Percentiles rank a stretch among this genome's conserved stretches.
Evolutionary conservation across 2,113 vertebrate species (phyloP).

Genomic region (Trogon surrucura): DNA sequence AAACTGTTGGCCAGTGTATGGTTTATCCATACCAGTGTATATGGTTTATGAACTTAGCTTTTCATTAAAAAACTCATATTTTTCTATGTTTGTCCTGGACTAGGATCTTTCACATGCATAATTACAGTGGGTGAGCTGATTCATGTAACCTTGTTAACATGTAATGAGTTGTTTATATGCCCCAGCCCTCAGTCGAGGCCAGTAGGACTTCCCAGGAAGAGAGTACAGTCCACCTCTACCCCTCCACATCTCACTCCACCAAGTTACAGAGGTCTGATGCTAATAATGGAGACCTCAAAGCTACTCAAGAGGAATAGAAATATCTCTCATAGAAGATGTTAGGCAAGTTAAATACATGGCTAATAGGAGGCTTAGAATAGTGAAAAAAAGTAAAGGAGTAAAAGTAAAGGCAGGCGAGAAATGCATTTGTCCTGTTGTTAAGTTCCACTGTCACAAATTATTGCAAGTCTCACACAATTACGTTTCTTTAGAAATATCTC

Average conservation of each 20-base stretch:
- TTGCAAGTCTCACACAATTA: neutral
- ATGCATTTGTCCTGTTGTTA: accelerated
- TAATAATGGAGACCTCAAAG: neutral
- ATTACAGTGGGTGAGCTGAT: neutral
- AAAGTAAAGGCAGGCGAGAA: neutral
- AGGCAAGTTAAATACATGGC: neutral
- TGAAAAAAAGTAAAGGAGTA: neutral
- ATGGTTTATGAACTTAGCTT: neutral
- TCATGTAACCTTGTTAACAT: neutral
- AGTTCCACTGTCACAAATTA: neutral
- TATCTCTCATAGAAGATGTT: neutral
- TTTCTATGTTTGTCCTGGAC: neutral
- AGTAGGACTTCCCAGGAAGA: neutral
- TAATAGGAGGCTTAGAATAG: neutral
- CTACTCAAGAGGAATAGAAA: neutral
- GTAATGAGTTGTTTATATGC: neutral
- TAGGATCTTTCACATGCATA: neutral
- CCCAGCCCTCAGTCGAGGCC: neutral
- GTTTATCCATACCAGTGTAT: neutral
- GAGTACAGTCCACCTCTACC: neutral
- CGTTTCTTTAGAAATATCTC: neutral
- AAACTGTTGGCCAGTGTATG: neutral
- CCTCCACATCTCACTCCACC: neutral
- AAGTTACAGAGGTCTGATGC: neutral
- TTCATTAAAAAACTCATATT: neutral